phyloP scores from a whole-genome alignment of 2,113 vertebrate genomes.

The Lucifuga dentata region DNA sequence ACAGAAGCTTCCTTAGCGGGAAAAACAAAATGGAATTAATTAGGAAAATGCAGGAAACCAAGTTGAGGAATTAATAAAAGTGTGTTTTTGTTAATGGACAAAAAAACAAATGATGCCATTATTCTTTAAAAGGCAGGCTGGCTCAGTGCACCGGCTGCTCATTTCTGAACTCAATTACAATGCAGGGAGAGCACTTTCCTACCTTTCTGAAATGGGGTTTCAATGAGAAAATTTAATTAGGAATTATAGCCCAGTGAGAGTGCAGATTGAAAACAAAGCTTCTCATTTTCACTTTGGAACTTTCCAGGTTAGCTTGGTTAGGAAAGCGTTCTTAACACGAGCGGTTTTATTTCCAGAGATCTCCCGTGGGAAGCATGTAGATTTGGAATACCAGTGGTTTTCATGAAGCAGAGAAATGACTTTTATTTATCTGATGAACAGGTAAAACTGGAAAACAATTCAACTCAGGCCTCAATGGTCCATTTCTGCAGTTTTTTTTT shows the following conservation, averaged over 20 bases:
- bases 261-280: slow-evolving; percentile 57
- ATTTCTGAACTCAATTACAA: slow-evolving; percentile 82
- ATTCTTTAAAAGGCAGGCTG: slow-evolving; percentile 75
- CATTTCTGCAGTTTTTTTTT: slow-evolving; percentile 23
- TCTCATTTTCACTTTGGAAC: slow-evolving; percentile 55
- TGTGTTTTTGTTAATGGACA: slow-evolving; percentile 85
- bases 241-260: slow-evolving; percentile 77
- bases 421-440: slow-evolving; percentile 21
- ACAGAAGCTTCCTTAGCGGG: slow-evolving; percentile 84
- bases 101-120: slow-evolving; percentile 85
- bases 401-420: background rate
- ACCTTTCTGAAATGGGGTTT: slow-evolving; percentile 82
- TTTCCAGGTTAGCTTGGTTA: slow-evolving; percentile 50
- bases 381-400: background rate
- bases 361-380: slow-evolving; percentile 6
- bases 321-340: slow-evolving; percentile 23
- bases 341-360: slow-evolving; percentile 15
- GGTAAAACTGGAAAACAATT: slow-evolving; percentile 17
- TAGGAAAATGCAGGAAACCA: slow-evolving; percentile 85
- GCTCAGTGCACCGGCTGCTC: slow-evolving; percentile 66
- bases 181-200: slow-evolving; percentile 65
- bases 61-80: slow-evolving; percentile 89
- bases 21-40: slow-evolving; percentile 89
- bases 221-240: slow-evolving; percentile 83
- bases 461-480: background rate